Evolutionary conservation across 2,113 vertebrate species (phyloP), one percentile per base, ranked within the genome.

Genomic region (Macrotis lagotis): DNA sequence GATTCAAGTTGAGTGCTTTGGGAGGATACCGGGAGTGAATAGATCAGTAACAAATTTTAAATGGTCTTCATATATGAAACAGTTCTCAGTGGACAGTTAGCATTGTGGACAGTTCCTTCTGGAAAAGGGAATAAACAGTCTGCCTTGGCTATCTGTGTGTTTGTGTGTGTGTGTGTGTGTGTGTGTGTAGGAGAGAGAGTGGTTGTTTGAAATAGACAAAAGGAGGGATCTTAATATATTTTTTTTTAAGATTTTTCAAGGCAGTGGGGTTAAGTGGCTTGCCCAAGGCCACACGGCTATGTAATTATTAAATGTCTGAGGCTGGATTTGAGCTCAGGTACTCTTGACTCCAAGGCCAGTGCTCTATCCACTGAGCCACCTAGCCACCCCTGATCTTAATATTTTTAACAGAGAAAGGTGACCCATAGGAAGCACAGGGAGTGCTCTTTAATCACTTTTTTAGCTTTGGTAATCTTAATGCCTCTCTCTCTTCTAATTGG

Each of bases 21-120:
- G 48, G 95, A 91, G n/a, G 53, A 16, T 95, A 1, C 66, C 91
- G 89, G 53, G 94, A 66, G 14, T 48, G 50, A 93, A 19, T 28
- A 51, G 12, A 83, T 37, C 66, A 83, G 44, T 83, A 83, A 83
- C n/a, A 83, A 8, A 31, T 90, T 90, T 48, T 53, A 51, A 94
- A 53, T 93, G 47, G 26, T 0, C 91, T 66, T 91, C 66, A 50
- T n/a, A 92, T 14, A n/a, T n/a, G n/a, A n/a, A n/a, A n/a, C n/a
- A n/a, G n/a, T n/a, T n/a, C n/a, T n/a, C n/a, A n/a, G n/a, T n/a
- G 28, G 25, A 94, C 28, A 88, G 8, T 94, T 37, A 59, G 8
- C 24, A 44, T 59, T 83, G 37, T 83, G 66, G 16, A 44, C 66
- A 22, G n/a, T 74, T 74, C n/a, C 28, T 91, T 47, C 44, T 51